Percentiles rank a stretch among this genome's conserved stretches.
These are phyloP conservation scores for Labeo calbasu DNA, from an alignment of 2,797 vertebrate genomes.

Conservation along the genomic window DNA sequence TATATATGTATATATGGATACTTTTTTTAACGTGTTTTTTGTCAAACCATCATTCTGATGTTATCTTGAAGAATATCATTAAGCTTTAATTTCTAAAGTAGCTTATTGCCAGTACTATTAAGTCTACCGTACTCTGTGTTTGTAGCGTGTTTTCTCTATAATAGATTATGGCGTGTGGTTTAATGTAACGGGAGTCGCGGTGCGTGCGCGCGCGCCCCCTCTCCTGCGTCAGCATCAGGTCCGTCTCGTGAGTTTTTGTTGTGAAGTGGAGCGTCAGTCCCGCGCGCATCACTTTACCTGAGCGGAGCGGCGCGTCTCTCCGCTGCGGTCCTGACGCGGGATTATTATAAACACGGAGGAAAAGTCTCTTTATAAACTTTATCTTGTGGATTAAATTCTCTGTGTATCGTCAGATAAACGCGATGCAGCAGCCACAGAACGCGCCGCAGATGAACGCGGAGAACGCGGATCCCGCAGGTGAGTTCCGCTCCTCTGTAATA, in stretches of 20 bases:
- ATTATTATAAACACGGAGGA: neutral
- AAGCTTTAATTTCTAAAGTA: too few species aligned
- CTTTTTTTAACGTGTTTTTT: neutral
- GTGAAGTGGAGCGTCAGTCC: neutral
- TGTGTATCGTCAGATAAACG: neutral
- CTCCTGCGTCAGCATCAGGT: neutral
- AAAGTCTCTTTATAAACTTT: neutral
- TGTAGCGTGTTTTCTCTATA: too few species aligned
- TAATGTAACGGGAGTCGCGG: too few species aligned
- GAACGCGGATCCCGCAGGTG: conserved; percentile 23
- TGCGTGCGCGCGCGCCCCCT: neutral
- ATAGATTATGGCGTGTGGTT: too few species aligned
- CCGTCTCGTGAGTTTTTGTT: neutral
- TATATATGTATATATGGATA: too few species aligned
- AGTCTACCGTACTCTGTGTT: neutral
- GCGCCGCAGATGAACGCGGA: conserved; percentile 3
- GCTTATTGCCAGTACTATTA: neutral
- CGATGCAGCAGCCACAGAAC: conserved; percentile 45
- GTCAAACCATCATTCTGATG: neutral
- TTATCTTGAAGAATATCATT: neutral
- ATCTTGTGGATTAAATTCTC: neutral
- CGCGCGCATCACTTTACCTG: conserved; percentile 16
- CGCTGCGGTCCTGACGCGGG: neutral
- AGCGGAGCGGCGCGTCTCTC: neutral
- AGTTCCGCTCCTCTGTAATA: neutral